Conservation (phyloP, 2,797 vertebrate genomes). For the Chaenodraco wilsoni region DNA sequence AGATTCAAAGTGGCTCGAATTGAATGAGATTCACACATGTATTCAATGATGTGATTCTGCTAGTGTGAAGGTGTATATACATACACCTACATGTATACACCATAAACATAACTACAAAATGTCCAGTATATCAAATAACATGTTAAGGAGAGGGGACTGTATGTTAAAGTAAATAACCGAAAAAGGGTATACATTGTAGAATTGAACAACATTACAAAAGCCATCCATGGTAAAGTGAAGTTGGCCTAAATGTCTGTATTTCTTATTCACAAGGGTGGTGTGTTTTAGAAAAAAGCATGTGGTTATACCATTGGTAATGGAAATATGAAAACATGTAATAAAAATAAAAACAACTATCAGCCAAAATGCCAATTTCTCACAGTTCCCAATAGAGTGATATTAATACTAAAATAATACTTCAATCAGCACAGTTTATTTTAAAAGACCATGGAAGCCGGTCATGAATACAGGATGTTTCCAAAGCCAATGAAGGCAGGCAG, state of each 20-base stretch:
- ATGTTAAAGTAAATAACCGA: background rate
- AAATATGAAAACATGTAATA: no score
- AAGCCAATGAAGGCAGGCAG: no score
- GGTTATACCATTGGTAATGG: no score
- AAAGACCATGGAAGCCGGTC: no score
- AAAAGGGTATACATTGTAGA: background rate
- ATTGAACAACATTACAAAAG: background rate
- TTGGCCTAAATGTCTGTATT: background rate
- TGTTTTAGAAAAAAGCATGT: no score
- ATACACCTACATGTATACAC: background rate
- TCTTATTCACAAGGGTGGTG: no score
- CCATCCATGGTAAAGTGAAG: background rate
- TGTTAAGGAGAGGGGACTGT: background rate
- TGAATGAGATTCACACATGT: constrained; percentile 2
- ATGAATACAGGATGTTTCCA: no score
- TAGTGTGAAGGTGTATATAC: background rate
- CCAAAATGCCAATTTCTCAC: no score
- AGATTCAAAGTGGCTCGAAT: constrained; percentile 11
- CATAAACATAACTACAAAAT: background rate
- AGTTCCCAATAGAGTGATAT: no score
- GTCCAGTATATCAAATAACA: background rate
- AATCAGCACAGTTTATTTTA: no score
- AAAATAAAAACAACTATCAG: no score
- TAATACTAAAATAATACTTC: no score
- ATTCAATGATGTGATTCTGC: background rate